These are phyloP conservation scores for Phortica variegata DNA, from an alignment of 1,140 invertebrate genomes.

Conservation along the genomic window DNA sequence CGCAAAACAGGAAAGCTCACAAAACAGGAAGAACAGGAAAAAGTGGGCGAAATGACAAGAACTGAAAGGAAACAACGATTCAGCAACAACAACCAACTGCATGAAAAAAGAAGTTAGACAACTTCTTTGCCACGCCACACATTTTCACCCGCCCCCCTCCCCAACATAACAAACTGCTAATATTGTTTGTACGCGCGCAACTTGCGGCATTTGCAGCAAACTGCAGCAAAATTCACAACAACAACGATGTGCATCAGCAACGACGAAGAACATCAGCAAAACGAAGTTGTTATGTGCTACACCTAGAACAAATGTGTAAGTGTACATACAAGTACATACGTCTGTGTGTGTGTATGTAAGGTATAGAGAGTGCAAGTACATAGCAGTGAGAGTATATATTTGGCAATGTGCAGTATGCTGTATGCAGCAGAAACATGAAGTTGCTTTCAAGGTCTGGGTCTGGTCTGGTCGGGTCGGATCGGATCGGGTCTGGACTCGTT, in stretches of 20 bases:
- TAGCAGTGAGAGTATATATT: constrained; percentile 26
- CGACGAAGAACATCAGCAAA: constrained; percentile 1
- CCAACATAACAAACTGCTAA: too few species aligned
- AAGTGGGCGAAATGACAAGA: constrained; percentile 53
- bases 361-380: constrained; percentile 33
- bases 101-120: constrained; percentile 6
- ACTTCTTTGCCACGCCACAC: constrained; percentile 4
- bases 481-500: too few species aligned
- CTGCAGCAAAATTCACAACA: not conserved
- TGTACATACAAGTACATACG: constrained; percentile 25
- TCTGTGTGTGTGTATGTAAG: constrained; percentile 9
- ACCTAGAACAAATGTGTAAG: constrained; percentile 25
- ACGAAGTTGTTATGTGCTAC: too few species aligned
- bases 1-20: constrained; percentile 44
- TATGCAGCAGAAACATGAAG: constrained; percentile 16
- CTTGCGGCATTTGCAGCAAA: not conserved
- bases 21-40: constrained; percentile 54
- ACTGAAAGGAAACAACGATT: constrained; percentile 39
- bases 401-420: constrained; percentile 4
- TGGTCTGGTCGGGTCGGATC: too few species aligned
- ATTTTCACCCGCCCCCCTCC: constrained; percentile 3
- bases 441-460: constrained; percentile 49
- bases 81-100: not conserved
- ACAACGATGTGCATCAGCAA: constrained; percentile 17
- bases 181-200: not conserved